These are phyloP conservation scores for Unio delphinus DNA, from an alignment of 2,888 invertebrate species.

Conservation along the genomic window DNA sequence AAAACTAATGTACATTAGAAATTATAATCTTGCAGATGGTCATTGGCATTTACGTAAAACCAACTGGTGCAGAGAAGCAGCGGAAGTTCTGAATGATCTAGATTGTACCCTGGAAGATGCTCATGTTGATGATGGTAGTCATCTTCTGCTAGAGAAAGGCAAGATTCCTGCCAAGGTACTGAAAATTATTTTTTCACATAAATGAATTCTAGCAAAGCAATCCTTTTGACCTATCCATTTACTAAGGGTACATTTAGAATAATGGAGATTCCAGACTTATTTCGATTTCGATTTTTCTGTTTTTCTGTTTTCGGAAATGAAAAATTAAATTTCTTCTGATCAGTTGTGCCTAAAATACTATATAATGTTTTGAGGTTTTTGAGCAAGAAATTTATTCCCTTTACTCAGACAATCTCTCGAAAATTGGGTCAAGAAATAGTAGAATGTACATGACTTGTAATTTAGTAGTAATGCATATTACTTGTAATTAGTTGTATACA, in stretches of 20 bases:
- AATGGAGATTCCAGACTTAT: neutral
- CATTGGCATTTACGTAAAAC: conserved; percentile 67
- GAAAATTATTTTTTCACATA: neutral
- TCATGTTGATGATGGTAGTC: conserved; percentile 61
- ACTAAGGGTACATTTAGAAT: neutral
- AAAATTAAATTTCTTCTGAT: too few relatives aligned
- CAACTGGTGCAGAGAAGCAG: conserved; percentile 66
- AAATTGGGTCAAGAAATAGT: too few relatives aligned
- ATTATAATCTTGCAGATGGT: conserved; percentile 35
- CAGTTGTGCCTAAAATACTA: too few relatives aligned
- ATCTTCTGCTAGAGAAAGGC: conserved; percentile 59
- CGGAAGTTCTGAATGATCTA: conserved; percentile 61
- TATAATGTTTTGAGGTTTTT: too few relatives aligned
- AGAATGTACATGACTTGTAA: too few relatives aligned
- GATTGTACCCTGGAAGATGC: conserved; percentile 50
- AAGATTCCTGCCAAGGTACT: conserved; percentile 62
- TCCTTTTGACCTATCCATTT: neutral
- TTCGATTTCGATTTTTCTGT: neutral
- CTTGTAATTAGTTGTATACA: too few relatives aligned
- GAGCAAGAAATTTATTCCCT: too few relatives aligned
- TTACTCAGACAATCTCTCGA: too few relatives aligned
- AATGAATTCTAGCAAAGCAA: neutral
- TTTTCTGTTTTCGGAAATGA: neutral
- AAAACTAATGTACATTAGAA: too few relatives aligned
- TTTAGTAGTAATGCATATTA: too few relatives aligned